These are phyloP conservation scores for Chelonus formosanus DNA, from an alignment of 2,888 invertebrate species.

Conservation along the genomic window DNA sequence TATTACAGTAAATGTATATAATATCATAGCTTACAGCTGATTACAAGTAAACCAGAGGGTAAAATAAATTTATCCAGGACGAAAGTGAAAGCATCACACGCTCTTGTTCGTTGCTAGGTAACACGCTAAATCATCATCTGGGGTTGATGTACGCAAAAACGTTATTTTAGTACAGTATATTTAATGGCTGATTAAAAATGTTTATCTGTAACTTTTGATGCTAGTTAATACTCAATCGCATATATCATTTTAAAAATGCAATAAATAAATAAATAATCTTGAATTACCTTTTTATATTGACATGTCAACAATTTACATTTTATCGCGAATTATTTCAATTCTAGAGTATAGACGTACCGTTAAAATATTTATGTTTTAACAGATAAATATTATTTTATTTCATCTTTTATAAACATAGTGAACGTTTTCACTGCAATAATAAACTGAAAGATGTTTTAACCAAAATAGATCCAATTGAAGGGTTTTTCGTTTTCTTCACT, in stretches of 20 bases:
- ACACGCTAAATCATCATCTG: slow-evolving; percentile 7
- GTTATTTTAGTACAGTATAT: slow-evolving; percentile 17
- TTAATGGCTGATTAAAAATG: slow-evolving; percentile 8
- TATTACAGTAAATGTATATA: not conserved
- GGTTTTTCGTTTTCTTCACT: no score
- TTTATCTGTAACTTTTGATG: slow-evolving; percentile 1
- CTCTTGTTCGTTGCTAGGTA: slow-evolving; percentile 15
- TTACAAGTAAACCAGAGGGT: not conserved
- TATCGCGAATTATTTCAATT: no score
- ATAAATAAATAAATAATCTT: no score
- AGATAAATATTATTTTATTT: not conserved
- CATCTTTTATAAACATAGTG: not conserved
- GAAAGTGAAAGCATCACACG: slow-evolving; percentile 24
- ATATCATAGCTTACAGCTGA: not conserved
- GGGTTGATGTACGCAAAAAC: slow-evolving; percentile 23
- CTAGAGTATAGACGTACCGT: no score
- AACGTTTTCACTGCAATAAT: not conserved
- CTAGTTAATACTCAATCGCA: no score
- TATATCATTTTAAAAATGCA: no score
- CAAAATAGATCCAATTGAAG: slow-evolving; percentile 21
- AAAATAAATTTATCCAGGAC: slow-evolving; percentile 17
- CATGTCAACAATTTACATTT: no score
- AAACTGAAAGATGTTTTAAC: not conserved
- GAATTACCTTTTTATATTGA: no score
- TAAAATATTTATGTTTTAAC: not conserved